Base-by-base conservation (phyloP, 2,888 invertebrate species). In the Arctia plantaginis region DNA sequence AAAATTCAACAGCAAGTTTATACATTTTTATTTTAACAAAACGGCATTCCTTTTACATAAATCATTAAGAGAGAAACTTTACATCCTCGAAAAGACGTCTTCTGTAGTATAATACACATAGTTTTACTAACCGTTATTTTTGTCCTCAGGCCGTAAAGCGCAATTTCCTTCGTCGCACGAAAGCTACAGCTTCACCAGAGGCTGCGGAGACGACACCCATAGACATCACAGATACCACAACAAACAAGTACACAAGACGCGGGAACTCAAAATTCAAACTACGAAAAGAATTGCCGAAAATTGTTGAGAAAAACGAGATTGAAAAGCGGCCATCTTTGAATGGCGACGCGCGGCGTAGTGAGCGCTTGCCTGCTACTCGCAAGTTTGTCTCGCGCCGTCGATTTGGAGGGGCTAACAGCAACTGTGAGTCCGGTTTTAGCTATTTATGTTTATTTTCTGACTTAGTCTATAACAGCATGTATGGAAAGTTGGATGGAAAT, bases 151-250 rank as follows among this genome's bases (percentile, higher is more conserved):
- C 86, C 69, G 81, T 86, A 70, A 93, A 91, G 77, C 92, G 93
- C 72, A 89, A 88, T 80, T 94, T 95, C 93, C 90, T 91, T 74
- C 92, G 94, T 2, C 94, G 95, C 78, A 95, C 94, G 74, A 94
- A 94, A 87, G 91, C 94, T 41, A 93, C 95, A 2, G 86, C 92
- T 1, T 87, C 92, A 20, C 91, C 94, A 51, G 90, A 91, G 74
- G 87, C 88, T 79, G 87, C 90, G 33, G 92, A 91, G 69, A 74
- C 84, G 23, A 85, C 88, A 6, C 80, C 86, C 78, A 88, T 89
- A 69, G 87, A 88, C 70, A 87, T 88, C 81, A 84, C 80, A 77
- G 90, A 89, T 79, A 90, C 91, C 71, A 89, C 90, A 85, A 93
- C 92, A 71, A 89, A 83, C 87, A 93, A 89, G 78, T 92, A 82